Conservation (phyloP, 2,113 vertebrate species). For the Petromus typicus region DNA sequence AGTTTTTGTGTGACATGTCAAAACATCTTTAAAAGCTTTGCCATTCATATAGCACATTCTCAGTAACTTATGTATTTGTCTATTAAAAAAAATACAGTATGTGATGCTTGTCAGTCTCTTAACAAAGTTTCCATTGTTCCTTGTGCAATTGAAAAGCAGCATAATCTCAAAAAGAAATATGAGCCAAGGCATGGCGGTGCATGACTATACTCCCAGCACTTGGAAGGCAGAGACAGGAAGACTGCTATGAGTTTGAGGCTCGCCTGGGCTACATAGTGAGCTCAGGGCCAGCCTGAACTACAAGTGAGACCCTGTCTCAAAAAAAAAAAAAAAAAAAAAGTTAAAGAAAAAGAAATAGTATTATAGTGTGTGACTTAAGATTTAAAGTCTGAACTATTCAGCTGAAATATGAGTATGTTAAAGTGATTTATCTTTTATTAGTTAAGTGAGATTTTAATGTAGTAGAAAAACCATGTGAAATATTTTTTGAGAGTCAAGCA, state of each 20-base stretch:
- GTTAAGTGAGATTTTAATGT: neutral
- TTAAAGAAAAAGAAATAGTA: too few relatives aligned
- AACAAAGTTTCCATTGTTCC: slow-evolving; percentile 12
- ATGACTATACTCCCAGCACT: too few relatives aligned
- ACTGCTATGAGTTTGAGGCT: too few relatives aligned
- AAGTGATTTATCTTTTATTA: neutral
- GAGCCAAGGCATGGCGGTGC: neutral
- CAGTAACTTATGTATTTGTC: slow-evolving; percentile 32
- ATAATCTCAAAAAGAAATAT: neutral
- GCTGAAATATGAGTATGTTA: neutral
- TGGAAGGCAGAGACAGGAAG: too few relatives aligned
- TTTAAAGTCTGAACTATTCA: neutral
- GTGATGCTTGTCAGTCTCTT: neutral
- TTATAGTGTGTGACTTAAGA: neutral
- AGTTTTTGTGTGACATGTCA: neutral
- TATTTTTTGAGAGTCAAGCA: neutral
- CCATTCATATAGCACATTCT: neutral
- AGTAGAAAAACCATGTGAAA: neutral
- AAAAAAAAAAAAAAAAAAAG: too few relatives aligned
- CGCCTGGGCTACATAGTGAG: too few relatives aligned
- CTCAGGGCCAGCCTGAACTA: too few relatives aligned
- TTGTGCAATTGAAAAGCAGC: neutral
- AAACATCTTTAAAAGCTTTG: slow-evolving; percentile 21
- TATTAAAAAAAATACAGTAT: neutral
- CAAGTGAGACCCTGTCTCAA: too few relatives aligned